Evolutionary conservation across 2,888 invertebrate genomes (phyloP).

Genomic region (Mesochorus sp.): DNA sequence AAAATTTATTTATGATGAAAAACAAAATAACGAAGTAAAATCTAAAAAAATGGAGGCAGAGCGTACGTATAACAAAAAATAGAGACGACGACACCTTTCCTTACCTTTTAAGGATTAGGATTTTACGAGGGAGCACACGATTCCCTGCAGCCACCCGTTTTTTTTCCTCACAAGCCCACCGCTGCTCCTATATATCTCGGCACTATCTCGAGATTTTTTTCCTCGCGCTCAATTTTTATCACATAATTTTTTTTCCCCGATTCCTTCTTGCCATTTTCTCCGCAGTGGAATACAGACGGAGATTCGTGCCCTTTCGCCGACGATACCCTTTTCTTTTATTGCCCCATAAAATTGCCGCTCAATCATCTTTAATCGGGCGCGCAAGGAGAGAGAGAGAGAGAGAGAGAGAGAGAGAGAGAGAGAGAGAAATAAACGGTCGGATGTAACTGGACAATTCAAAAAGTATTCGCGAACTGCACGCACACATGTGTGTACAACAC

Average conservation of each 20-base stretch:
- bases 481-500: too few species aligned
- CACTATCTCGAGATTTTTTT: not conserved
- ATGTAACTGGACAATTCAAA: not conserved
- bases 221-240: not conserved
- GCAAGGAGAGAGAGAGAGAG: constrained; percentile 12
- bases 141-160: constrained; percentile 39
- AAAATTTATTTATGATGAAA: too few species aligned
- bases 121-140: constrained; percentile 43
- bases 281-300: not conserved
- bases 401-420: not conserved
- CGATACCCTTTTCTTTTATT: constrained; percentile 45
- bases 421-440: constrained; percentile 16
- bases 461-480: constrained; percentile 2
- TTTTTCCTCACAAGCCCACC: not conserved
- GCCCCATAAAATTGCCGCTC: constrained; percentile 55
- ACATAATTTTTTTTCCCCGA: not conserved
- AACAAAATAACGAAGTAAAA: not conserved
- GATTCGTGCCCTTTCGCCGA: constrained; percentile 28
- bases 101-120: constrained; percentile 29
- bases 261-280: not conserved
- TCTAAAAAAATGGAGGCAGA: not conserved
- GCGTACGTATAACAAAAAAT: not conserved
- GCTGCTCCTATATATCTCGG: not conserved
- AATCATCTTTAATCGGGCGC: constrained; percentile 59
- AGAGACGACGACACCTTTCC: not conserved